Percentiles rank a stretch among this genome's conserved stretches.
Evolutionary conservation across 2,113 vertebrate species (phyloP).

Genomic region (Peromyscus californicus): DNA sequence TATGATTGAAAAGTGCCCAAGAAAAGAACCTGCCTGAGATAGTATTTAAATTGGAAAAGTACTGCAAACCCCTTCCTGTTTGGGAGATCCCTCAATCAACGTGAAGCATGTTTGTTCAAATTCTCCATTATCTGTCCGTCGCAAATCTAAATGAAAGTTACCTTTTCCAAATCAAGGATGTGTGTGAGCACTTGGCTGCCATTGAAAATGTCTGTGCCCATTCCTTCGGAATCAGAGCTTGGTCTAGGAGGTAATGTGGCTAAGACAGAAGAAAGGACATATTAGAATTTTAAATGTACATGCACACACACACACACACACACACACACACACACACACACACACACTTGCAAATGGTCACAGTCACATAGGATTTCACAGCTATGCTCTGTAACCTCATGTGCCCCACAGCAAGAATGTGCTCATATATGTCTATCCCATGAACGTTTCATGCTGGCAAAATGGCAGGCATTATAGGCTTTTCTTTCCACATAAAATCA

Average conservation of each 20-base stretch:
- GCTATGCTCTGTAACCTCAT: neutral
- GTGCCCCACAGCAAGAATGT: neutral
- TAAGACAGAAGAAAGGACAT: conserved; percentile 54
- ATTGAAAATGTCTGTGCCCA: conserved; percentile 73
- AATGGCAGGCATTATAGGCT: conserved; percentile 31
- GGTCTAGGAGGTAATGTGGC: conserved; percentile 72
- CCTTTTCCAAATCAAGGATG: conserved; percentile 85
- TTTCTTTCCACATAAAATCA: conserved; percentile 59
- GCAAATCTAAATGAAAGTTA: conserved; percentile 76
- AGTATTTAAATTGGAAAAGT: conserved; percentile 1
- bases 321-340: too few species aligned
- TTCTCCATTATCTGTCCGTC: conserved; percentile 3
- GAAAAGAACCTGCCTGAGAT: conserved; percentile 7
- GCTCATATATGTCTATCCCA: neutral
- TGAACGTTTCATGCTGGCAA: conserved; percentile 22
- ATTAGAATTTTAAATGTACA: conserved; percentile 34
- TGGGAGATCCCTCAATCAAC: neutral
- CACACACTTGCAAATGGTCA: neutral
- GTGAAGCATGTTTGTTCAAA: neutral
- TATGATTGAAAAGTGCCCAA: neutral
- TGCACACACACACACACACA: neutral
- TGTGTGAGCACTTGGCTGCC: conserved; percentile 75
- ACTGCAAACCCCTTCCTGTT: neutral
- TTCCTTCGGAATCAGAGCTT: conserved; percentile 70
- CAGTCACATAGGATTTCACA: neutral